Conservation (phyloP, 1,140 invertebrate species). For the Drosophila busckii region DNA sequence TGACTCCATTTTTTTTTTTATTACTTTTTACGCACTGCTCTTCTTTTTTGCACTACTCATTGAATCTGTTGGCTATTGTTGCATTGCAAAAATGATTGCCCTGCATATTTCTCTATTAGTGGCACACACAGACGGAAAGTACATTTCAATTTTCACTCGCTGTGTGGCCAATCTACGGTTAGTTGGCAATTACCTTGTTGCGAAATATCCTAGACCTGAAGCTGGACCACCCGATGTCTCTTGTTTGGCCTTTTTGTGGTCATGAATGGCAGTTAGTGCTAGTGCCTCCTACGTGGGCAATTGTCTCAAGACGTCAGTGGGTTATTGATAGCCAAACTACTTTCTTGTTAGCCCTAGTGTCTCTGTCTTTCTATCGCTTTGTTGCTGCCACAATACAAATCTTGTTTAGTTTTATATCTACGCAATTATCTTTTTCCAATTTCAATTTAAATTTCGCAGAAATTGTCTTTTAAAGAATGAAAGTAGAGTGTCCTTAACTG, state of each 20-base stretch:
- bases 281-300: slow-evolving; percentile 60
- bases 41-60: slow-evolving; percentile 41
- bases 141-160: slow-evolving; percentile 61
- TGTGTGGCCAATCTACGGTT: slow-evolving; percentile 45
- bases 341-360: slow-evolving; percentile 64
- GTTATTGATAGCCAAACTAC: slow-evolving; percentile 67
- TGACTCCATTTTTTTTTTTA: slow-evolving; percentile 71
- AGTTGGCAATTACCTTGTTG: slow-evolving; percentile 53
- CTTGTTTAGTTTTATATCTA: slow-evolving; percentile 18
- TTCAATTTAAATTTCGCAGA: slow-evolving; percentile 36
- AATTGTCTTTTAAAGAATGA: slow-evolving; percentile 4
- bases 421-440: slow-evolving; percentile 24
- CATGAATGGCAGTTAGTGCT: slow-evolving; percentile 55
- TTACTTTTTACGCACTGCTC: slow-evolving; percentile 30
- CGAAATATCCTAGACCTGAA: too few relatives aligned
- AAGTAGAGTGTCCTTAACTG: too few relatives aligned
- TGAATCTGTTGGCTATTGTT: slow-evolving; percentile 43
- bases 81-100: slow-evolving; percentile 61
- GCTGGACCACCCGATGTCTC: slow-evolving; percentile 57
- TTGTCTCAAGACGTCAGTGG: slow-evolving; percentile 47
- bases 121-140: slow-evolving; percentile 60
- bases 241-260: slow-evolving; percentile 73
- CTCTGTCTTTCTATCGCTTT: slow-evolving; percentile 30
- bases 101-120: slow-evolving; percentile 71
- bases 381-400: slow-evolving; percentile 41